Percentiles rank a stretch among this genome's conserved stretches.
phyloP scores from a whole-genome alignment of 2,797 vertebrate species.

The Pangasius macronema region DNA sequence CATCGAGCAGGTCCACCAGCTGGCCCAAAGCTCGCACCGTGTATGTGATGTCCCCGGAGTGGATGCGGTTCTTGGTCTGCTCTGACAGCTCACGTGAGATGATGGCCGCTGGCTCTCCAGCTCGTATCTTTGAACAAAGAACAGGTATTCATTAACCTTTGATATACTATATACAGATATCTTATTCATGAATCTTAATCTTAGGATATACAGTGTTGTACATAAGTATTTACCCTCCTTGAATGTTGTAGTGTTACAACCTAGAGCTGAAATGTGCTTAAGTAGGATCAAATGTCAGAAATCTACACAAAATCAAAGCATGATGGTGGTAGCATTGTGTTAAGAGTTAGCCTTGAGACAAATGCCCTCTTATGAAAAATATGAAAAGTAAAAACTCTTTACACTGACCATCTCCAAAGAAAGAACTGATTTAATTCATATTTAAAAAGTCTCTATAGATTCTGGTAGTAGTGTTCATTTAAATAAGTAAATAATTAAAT shows the following conservation, averaged over 20 bases:
- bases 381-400: background rate
- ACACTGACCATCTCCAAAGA: too few relatives aligned
- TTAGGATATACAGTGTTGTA: background rate
- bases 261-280: background rate
- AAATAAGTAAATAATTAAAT: background rate
- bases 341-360: background rate
- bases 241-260: background rate
- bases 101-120: constrained; percentile 92
- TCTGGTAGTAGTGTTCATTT: background rate
- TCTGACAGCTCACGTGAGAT: constrained; percentile 94
- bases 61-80: constrained; percentile 89
- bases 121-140: constrained; percentile 77
- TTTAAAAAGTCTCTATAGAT: background rate
- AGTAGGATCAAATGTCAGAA: background rate
- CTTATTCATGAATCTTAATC: background rate
- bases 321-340: background rate
- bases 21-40: constrained; percentile 94
- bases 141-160: background rate
- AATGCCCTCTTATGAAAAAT: background rate
- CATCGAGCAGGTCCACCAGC: constrained; percentile 92
- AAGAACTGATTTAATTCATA: too few relatives aligned
- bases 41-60: constrained; percentile 91
- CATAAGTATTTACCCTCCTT: background rate
- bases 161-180: background rate
- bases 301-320: background rate